A percentile compares a stretch with the other conserved stretches of the same genome.
Evolutionary conservation across 2,888 invertebrate genomes (phyloP).

Genomic region (Microchrysa polita): DNA sequence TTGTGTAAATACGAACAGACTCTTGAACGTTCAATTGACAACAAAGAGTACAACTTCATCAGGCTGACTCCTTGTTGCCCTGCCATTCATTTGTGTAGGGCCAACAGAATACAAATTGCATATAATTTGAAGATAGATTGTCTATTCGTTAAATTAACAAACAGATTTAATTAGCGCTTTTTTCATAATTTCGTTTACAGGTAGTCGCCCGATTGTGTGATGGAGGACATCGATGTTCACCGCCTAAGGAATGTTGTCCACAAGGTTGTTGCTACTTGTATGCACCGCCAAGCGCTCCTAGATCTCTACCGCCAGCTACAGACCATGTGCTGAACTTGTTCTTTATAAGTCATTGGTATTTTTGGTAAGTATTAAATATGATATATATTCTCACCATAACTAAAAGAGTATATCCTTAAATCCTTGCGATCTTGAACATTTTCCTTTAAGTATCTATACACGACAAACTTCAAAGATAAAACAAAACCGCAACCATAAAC

Average conservation of each 20-base stretch:
- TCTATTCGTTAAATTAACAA: neutral
- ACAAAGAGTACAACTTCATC: neutral
- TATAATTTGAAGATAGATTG: too few species aligned
- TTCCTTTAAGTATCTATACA: too few species aligned
- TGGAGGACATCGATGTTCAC: constrained; percentile 75
- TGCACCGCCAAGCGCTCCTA: constrained; percentile 64
- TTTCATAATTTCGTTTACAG: constrained; percentile 56
- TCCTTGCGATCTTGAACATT: too few species aligned
- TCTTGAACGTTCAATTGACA: constrained; percentile 8
- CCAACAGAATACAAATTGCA: too few species aligned
- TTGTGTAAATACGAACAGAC: constrained; percentile 20
- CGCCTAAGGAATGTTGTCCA: constrained; percentile 80
- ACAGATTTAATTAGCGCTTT: constrained; percentile 16
- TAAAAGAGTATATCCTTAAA: too few species aligned
- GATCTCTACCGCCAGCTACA: constrained; percentile 66
- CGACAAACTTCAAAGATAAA: too few species aligned
- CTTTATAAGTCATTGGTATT: constrained; percentile 76
- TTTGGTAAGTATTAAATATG: constrained; percentile 66
- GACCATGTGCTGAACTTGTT: constrained; percentile 71
- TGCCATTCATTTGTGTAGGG: too few species aligned
- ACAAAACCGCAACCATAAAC: too few species aligned
- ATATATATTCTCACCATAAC: too few species aligned
- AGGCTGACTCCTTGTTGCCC: too few species aligned
- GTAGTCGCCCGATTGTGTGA: constrained; percentile 69
- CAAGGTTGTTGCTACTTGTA: constrained; percentile 71